Conservation (phyloP, 2,113 vertebrate genomes). For the Chloropsis cyanopogon region DNA sequence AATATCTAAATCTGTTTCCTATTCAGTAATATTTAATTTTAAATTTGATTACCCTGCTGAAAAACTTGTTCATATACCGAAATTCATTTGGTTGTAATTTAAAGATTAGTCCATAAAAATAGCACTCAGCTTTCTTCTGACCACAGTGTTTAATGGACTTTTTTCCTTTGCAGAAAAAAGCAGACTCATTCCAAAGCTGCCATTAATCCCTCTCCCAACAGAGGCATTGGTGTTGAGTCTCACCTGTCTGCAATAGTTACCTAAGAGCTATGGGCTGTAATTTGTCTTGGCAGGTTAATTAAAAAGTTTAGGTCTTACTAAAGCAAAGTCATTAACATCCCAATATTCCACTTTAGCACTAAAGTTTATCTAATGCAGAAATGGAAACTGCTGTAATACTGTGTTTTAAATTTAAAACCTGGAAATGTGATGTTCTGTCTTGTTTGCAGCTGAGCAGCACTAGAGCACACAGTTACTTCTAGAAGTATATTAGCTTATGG, state of each 20-base stretch:
- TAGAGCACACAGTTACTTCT: slow-evolving; percentile 25
- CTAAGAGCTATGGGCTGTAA: slow-evolving; percentile 65
- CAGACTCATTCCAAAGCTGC: slow-evolving; percentile 46
- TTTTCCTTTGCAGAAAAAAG: slow-evolving; percentile 38
- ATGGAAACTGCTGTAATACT: slow-evolving; percentile 39
- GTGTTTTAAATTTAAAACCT: background rate
- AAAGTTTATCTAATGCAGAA: slow-evolving; percentile 63
- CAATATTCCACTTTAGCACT: slow-evolving; percentile 52
- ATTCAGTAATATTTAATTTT: background rate
- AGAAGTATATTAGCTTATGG: slow-evolving; percentile 1
- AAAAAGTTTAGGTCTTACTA: slow-evolving; percentile 77
- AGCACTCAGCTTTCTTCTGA: slow-evolving; percentile 23
- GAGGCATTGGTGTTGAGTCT: slow-evolving; percentile 65
- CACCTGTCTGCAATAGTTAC: slow-evolving; percentile 70
- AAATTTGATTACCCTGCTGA: background rate
- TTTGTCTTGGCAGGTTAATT: slow-evolving; percentile 80
- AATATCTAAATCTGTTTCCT: background rate
- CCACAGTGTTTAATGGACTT: slow-evolving; percentile 53
- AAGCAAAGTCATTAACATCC: slow-evolving; percentile 70
- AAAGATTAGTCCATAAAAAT: slow-evolving; percentile 39
- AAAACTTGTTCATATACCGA: background rate
- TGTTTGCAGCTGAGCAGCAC: slow-evolving; percentile 47
- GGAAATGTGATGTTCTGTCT: slow-evolving; percentile 24
- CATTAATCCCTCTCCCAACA: slow-evolving; percentile 66
- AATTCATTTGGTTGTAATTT: slow-evolving; percentile 55